Base-by-base conservation (phyloP, 2,888 invertebrate species). In the Crioceris asparagi region DNA sequence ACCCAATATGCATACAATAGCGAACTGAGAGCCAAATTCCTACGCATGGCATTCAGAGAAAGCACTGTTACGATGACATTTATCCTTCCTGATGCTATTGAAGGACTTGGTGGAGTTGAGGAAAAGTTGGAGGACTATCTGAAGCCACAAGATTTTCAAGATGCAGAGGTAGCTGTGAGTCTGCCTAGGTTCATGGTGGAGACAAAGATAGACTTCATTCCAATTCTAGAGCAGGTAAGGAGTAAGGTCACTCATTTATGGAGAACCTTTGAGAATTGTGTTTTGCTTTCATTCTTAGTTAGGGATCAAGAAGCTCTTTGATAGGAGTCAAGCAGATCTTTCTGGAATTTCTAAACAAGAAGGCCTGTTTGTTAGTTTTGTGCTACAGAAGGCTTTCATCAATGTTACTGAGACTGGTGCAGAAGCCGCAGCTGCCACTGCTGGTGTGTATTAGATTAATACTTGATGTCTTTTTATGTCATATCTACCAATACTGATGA, bases 371-470 rank as follows among this genome's bases (percentile, higher is more conserved):
- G 53, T 64, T 8, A 51, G 52, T 32, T 45, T 54, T 11, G 58
- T 63, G 4, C 34, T 61, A 7, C 62, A 63, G 40, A 61, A 62
- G 44, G 54, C 60, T 4, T 61, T 59, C 41, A 61, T 64, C 18
- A 59, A 61, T 33, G 57, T 63, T 0, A 59, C 58, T 15, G 61
- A 61, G 48, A 47, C 45, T 25, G 62, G 62, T 7, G 60, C 60
- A 10, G 60, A 61, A 51, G 62, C 62, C 15, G 61, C 61, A n/a
- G 60, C 62, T 12, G 59, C 60, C 2, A 27, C 27, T 8, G 27
- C 14, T 14, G 27, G 43, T 41, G 3, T 43, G 41, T n/a, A n/a
- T n/a, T n/a, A n/a, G n/a, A n/a, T n/a, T n/a, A n/a, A n/a, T n/a
- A n/a, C n/a, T n/a, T n/a, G n/a, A n/a, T n/a, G n/a, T n/a, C n/a